Base-by-base conservation (phyloP, 2,888 invertebrate genomes). In the Smittia aterrima region DNA sequence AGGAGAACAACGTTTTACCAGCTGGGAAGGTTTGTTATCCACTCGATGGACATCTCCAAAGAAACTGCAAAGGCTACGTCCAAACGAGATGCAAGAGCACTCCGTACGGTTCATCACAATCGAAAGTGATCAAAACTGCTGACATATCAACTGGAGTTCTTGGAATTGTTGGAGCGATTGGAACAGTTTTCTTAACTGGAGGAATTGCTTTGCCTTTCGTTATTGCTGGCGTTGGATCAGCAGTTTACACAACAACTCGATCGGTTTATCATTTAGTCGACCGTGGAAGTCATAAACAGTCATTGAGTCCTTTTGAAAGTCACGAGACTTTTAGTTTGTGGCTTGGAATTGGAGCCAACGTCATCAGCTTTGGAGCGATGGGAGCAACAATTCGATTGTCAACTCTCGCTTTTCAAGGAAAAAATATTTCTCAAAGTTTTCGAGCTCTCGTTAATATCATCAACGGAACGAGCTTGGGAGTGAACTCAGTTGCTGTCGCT, bases 401-500 rank as follows among this genome's bases (percentile, higher is more conserved):
- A 20, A 62, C 72, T 3, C n/a, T 72, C 1, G 72, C 72, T 13
- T 72, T 72, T 62, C 72, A 72, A 24, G 72, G 72, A 13, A 72
- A 72, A 62, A 72, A 72, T 25, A 40, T 72, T 22, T 22, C 72
- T 38, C 20, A 72, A 24, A 22, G 62, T 62, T 62, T 72, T 22
- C 53, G 54, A 40, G 16, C 22, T n/a, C 27, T 72, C 18, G 72
- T 72, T 22, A 72, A 72, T 22, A 6, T 72, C 11, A 72, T 72
- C 0, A 72, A 62, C 54, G 72, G 72, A n/a, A 72, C 72, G 1
- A 72, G 62, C 24, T 62, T 72, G 27, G 54, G 54, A n/a, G 72
- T 72, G n/a, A 72, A 72, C 54, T 72, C 72, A 22, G 22, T 72
- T 18, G 72, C 72, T 13, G 72, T 72, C n/a, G 72, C 72, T 22